phyloP scores from a whole-genome alignment of 1,140 invertebrate genomes.

The Drosophila kanapiae region DNA sequence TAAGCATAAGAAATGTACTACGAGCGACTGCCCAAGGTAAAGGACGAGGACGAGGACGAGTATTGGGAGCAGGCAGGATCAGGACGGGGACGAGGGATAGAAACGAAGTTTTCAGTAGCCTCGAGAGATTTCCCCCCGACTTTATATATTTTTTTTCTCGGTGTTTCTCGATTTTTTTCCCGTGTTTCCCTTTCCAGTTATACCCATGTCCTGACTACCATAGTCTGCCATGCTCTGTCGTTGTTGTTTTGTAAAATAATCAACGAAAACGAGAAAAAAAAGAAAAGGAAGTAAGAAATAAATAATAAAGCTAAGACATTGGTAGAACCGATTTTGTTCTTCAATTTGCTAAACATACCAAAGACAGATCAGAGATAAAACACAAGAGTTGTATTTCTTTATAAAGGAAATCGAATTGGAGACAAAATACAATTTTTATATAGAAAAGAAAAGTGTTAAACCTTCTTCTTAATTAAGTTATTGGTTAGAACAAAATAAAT shows the following conservation, averaged over 20 bases:
- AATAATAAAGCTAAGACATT: slow-evolving; percentile 69
- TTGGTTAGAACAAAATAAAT: background rate
- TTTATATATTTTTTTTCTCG: slow-evolving; percentile 7
- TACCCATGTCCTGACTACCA: slow-evolving; percentile 15
- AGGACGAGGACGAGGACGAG: background rate
- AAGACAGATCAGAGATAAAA: slow-evolving; percentile 10
- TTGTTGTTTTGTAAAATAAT: slow-evolving; percentile 69
- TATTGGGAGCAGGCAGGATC: slow-evolving; percentile 22
- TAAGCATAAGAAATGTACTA: slow-evolving; percentile 62
- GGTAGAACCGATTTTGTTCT: background rate
- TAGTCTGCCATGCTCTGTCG: slow-evolving; percentile 36
- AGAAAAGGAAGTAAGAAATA: slow-evolving; percentile 50
- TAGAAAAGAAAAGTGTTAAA: fast-evolving
- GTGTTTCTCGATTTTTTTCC: slow-evolving; percentile 9
- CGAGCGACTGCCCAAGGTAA: slow-evolving; percentile 65
- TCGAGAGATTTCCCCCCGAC: slow-evolving; percentile 71
- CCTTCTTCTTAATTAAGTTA: background rate
- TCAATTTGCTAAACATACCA: slow-evolving; percentile 16
- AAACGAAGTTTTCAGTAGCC: slow-evolving; percentile 76
- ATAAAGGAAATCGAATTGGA: too few relatives aligned
- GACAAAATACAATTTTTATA: slow-evolving; percentile 2
- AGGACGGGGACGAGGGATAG: slow-evolving; percentile 3
- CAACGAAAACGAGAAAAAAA: slow-evolving; percentile 61
- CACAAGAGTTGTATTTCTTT: background rate
- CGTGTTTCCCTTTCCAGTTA: slow-evolving; percentile 12